Base-by-base conservation (phyloP, 2,888 invertebrate genomes). In the Pollenia griseotomentosa region DNA sequence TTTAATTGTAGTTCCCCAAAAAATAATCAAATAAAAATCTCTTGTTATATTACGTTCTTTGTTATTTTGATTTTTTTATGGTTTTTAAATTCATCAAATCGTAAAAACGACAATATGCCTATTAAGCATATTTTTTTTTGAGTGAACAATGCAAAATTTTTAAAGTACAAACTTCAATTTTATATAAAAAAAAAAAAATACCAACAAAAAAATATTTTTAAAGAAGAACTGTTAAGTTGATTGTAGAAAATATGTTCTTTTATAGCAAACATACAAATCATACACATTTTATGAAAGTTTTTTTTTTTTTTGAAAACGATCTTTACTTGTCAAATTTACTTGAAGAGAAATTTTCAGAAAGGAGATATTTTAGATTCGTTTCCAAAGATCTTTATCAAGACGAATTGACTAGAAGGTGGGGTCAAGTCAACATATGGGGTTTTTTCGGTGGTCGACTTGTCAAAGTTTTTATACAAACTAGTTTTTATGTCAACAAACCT, bases 131-230 rank as follows among this genome's bases (percentile, higher is more conserved):
- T 80, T 75, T 63, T 59, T 61, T 48, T 14, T 71, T 55, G 0
- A 42, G 46, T 46, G 40, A 63, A 75, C 42, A 86, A 65, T 83
- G 86, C 83, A 86, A 86, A 86, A 55, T 75, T 86, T 83, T 23
- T 70, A 57, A 77, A 44, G 68, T 51, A 77, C 51, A 77, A 80
- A 63, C 53, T 74, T 85, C 48, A 85, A 61, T 61, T 59, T 73
- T 19, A 19, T 19, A n/a, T n/a, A n/a, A n/a, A n/a, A n/a, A n/a
- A 11, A 59, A 59, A 66, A 33, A 65, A 70, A 59, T 59, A 79
- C n/a, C 65, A 79, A 46, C 12, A 55, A 65, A 5, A 55, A 74
- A 55, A 23, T 16, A 12, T 14, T 19, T 40, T 19, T 11, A 9
- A 55, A 55, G 55, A 71, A 73, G 66, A 40, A 46, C 16, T 57